Conservation (phyloP, 2,888 invertebrate species). For the Cerastis leucographa region DNA sequence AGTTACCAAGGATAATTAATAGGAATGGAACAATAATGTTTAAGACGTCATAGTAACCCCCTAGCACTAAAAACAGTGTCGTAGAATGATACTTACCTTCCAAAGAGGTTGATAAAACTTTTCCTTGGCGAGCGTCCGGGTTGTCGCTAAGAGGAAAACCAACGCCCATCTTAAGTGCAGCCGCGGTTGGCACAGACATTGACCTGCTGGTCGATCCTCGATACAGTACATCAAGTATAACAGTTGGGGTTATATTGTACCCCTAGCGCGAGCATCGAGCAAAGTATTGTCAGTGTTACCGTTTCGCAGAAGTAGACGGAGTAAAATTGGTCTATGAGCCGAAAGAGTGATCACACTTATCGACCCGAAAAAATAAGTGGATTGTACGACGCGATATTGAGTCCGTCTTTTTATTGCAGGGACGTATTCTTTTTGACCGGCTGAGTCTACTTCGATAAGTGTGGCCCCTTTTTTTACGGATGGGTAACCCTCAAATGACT, state of each 20-base stretch:
- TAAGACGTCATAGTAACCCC: too few species aligned
- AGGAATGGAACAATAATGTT: too few species aligned
- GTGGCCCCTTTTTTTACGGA: too few species aligned
- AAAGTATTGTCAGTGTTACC: not conserved
- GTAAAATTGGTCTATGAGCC: not conserved
- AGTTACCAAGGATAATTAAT: too few species aligned
- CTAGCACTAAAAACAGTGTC: conserved; percentile 6
- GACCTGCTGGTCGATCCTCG: conserved; percentile 90
- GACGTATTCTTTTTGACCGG: not conserved
- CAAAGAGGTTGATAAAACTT: conserved; percentile 91
- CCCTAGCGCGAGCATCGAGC: conserved; percentile 38
- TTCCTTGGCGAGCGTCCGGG: conserved; percentile 93
- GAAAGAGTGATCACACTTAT: not conserved
- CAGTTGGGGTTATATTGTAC: conserved; percentile 19
- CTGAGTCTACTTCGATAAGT: not conserved
- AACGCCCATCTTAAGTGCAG: conserved; percentile 96
- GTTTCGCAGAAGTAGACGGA: not conserved
- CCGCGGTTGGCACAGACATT: conserved; percentile 95
- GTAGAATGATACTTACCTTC: conserved; percentile 85
- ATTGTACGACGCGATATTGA: not conserved
- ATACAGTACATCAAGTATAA: conserved; percentile 75
- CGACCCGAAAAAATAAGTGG: not conserved
- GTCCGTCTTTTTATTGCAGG: not conserved
- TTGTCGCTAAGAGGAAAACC: conserved; percentile 95
- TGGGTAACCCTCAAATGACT: too few species aligned